Evolutionary conservation across 1,140 invertebrate genomes (phyloP).

Genomic region (Ips typographus): DNA sequence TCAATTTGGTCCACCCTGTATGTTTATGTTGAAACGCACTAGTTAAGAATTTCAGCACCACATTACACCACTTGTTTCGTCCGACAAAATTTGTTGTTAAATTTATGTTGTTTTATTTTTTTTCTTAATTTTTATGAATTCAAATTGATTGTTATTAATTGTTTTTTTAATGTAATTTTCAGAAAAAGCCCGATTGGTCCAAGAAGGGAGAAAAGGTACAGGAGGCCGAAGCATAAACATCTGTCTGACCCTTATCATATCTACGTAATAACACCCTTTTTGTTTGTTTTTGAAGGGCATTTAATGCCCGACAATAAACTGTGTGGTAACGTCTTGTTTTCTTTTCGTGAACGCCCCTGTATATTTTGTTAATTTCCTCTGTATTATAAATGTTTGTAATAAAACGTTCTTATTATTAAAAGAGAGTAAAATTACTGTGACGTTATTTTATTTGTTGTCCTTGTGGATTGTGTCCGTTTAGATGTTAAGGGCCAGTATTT

Average conservation of each 20-base stretch:
- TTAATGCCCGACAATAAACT: neutral
- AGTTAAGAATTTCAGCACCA: no score
- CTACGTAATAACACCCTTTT: neutral
- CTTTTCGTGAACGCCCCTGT: slow-evolving; percentile 17
- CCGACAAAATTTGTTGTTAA: neutral
- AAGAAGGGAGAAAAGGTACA: slow-evolving; percentile 90
- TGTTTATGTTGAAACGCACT: no score
- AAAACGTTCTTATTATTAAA: slow-evolving; percentile 22
- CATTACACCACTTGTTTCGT: no score
- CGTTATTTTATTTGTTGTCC: slow-evolving; percentile 12
- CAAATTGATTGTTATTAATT: neutral
- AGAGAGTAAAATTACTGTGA: neutral
- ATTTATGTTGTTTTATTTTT: slow-evolving; percentile 1
- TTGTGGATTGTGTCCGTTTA: no score
- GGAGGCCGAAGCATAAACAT: slow-evolving; percentile 76
- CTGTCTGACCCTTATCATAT: slow-evolving; percentile 36
- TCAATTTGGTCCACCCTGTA: no score
- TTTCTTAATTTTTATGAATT: neutral
- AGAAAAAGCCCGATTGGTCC: slow-evolving; percentile 91
- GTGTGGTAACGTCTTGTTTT: slow-evolving; percentile 23
- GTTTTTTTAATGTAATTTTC: slow-evolving; percentile 51
- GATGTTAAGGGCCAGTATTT: no score
- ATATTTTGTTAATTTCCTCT: slow-evolving; percentile 29
- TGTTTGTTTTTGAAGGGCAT: slow-evolving; percentile 15
- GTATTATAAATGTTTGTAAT: slow-evolving; percentile 21